Percentiles rank a stretch among this genome's conserved stretches.
phyloP scores from a whole-genome alignment of 1,140 invertebrate genomes.

The Pseudomyrmex sp. region DNA sequence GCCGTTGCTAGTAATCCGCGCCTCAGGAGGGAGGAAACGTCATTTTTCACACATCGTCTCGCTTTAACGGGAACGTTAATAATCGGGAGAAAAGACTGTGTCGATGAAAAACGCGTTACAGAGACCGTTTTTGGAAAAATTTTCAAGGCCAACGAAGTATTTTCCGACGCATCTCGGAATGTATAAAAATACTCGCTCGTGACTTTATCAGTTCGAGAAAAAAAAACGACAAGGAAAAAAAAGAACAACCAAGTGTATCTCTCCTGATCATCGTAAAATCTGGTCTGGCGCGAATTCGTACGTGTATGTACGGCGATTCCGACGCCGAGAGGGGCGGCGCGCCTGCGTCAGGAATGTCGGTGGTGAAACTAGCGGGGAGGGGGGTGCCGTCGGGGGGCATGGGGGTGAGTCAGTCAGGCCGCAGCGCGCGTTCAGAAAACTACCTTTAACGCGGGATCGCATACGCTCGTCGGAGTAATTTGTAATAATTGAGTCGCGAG shows the following conservation, averaged over 20 bases:
- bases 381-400: conserved; percentile 76
- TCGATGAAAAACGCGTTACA: not conserved
- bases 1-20: not conserved
- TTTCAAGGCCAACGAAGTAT: not conserved
- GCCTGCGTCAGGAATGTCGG: conserved; percentile 73
- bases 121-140: conserved; percentile 6
- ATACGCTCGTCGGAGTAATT: conserved; percentile 59
- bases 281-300: conserved; percentile 75
- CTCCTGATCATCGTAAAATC: conserved; percentile 61
- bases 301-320: conserved; percentile 59
- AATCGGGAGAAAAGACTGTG: not conserved
- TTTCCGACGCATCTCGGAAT: not conserved
- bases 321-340: conserved; percentile 52
- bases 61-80: not conserved
- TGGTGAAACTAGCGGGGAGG: conserved; percentile 65
- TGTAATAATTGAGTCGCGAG: conserved; percentile 60
- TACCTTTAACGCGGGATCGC: conserved; percentile 76
- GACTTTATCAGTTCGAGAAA: not conserved
- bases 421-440: conserved; percentile 84
- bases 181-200: conserved; percentile 31
- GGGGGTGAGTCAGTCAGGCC: conserved; percentile 85
- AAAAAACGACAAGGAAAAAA: not conserved
- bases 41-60: conserved; percentile 1
- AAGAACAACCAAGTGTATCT: conserved; percentile 27
- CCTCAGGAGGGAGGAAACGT: not conserved